Base-by-base conservation (phyloP, 2,888 invertebrate species). In the Dynastes hyllus region DNA sequence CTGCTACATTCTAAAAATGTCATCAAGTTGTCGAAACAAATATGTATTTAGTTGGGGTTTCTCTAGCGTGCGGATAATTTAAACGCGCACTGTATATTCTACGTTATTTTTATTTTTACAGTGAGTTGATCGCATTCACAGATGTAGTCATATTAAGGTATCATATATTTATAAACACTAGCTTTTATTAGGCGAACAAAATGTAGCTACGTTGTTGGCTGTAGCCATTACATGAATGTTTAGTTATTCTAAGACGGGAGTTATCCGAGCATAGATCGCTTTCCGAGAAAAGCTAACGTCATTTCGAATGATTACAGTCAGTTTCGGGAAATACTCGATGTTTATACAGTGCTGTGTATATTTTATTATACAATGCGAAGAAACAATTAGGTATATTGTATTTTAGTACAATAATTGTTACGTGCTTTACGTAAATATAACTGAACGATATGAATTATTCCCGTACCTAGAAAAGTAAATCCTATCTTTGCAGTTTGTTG, bases 231-330 rank as follows among this genome's bases (percentile, higher is more conserved):
- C 32, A 37, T 58, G 55, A 58, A 40, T 51, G 58, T 73, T 73
- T 73, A 58, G 45, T 40, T 73, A 73, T 73, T 73, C 71, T 58
- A 58, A 58, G 58, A 58, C 40, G 40, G 16, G 58, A 22, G 40
- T 73, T 73, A 73, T 73, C 71, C 71, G 11, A 55, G 22, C 58
- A 73, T 58, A 58, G 51, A 73, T 73, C 71, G 29, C 37, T n/a
- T 73, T 73, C 71, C 51, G 16, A 58, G 71, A 73, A 73, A 73
- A 73, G 71, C 71, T 73, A 73, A 73, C 58, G 71, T 73, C 71
- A 73, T 40, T 73, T 58, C 51, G 51, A 55, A 73, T 37, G 71
- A 45, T 58, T 58, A 73, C 58, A 58, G 55, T 73, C 71, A 11
- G 58, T 73, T 73, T 73, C 71, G 71, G 71, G 71, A 73, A 73